phyloP scores from a whole-genome alignment of 2,113 vertebrate species.

The Vidua macroura region DNA sequence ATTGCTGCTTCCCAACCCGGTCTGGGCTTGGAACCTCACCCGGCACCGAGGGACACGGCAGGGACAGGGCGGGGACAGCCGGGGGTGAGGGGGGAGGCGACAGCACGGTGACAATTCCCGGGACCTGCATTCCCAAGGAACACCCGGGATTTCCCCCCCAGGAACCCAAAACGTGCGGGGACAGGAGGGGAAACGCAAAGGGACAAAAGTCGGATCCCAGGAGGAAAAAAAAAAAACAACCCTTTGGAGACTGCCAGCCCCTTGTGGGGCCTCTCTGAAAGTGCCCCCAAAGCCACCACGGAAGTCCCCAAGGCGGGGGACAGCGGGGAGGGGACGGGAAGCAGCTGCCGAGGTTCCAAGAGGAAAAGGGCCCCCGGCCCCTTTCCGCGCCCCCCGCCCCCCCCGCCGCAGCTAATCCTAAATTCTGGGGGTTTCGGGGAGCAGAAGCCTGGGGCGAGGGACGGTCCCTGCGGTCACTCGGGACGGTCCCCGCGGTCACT shows the following conservation, averaged over 20 bases:
- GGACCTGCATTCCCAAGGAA: background rate
- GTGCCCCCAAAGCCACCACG: background rate
- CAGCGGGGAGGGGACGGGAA: background rate
- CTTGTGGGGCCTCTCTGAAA: background rate
- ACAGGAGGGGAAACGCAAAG: background rate
- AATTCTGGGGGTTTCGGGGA: slow-evolving; percentile 49
- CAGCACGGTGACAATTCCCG: background rate
- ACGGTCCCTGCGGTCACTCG: slow-evolving; percentile 74
- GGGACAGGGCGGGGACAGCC: background rate
- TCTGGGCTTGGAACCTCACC: slow-evolving; percentile 28
- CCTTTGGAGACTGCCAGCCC: background rate
- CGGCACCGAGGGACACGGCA: background rate
- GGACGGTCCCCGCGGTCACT: slow-evolving; percentile 75
- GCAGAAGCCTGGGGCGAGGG: background rate
- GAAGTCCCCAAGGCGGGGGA: background rate
- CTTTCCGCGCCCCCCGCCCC: background rate
- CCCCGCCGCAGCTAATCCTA: slow-evolving; percentile 77
- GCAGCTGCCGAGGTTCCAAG: slow-evolving; percentile 27
- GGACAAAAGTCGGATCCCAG: background rate
- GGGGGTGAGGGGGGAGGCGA: background rate
- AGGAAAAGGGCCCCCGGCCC: background rate
- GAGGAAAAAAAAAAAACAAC: background rate
- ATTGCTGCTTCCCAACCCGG: slow-evolving; percentile 41
- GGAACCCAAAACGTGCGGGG: background rate
- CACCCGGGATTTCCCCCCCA: background rate